These are phyloP conservation scores for Gambusia affinis DNA, from an alignment of 2,113 vertebrate species.

Conservation along the genomic window DNA sequence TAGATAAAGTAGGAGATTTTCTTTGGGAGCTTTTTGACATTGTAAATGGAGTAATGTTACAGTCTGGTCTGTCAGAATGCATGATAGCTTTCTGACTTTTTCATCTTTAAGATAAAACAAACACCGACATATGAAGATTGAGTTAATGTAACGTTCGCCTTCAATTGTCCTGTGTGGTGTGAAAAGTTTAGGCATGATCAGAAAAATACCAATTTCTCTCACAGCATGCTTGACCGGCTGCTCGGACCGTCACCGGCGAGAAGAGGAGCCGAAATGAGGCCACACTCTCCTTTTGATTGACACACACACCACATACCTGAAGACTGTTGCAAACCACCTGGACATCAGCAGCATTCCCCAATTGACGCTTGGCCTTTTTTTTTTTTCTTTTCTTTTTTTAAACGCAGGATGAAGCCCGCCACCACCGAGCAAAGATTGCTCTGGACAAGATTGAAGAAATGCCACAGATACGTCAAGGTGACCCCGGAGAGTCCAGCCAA, in stretches of 20 bases:
- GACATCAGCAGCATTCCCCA: not conserved
- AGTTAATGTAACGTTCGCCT: not conserved
- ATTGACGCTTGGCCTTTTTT: not conserved
- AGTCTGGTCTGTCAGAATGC: too few species aligned
- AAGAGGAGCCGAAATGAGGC: not conserved
- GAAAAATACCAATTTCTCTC: not conserved
- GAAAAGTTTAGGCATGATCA: not conserved
- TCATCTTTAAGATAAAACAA: too few species aligned
- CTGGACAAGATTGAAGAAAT: not conserved
- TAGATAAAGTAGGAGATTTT: too few species aligned
- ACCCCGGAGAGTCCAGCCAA: not conserved
- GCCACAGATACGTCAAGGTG: not conserved
- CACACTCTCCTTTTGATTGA: not conserved
- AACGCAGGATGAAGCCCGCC: not conserved
- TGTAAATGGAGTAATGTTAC: too few species aligned
- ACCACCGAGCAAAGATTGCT: not conserved
- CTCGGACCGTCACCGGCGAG: not conserved
- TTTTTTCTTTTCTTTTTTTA: too few species aligned
- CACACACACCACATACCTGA: not conserved
- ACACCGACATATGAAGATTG: not conserved
- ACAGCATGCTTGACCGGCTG: not conserved
- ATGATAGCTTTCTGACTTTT: too few species aligned
- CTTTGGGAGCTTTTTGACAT: too few species aligned
- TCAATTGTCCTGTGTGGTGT: not conserved
- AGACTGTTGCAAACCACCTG: not conserved